Percentiles rank a stretch among this genome's conserved stretches.
These are phyloP conservation scores for Liolophura sinensis DNA, from an alignment of 1,140 invertebrate genomes.

Conservation along the genomic window DNA sequence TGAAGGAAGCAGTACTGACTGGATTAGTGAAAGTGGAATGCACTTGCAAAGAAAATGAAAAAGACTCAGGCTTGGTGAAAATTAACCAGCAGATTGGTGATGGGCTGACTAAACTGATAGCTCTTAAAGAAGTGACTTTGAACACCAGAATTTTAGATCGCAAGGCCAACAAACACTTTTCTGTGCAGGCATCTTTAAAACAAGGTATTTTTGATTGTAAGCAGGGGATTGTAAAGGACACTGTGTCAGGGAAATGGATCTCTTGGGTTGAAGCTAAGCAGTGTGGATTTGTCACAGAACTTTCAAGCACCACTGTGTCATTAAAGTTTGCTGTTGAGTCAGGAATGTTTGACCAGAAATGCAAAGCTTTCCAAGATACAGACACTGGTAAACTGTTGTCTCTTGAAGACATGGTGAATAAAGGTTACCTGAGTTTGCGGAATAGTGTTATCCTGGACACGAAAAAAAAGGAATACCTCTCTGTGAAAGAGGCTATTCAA, in stretches of 20 bases:
- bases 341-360: constrained; percentile 14
- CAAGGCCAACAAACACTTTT: constrained; percentile 23
- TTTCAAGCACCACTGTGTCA: constrained; percentile 3
- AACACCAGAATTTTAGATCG: constrained; percentile 27
- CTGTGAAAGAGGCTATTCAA: constrained; percentile 78
- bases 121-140: constrained; percentile 17
- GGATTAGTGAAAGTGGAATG: too few relatives aligned
- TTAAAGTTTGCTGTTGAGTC: constrained; percentile 18
- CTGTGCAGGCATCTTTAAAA: constrained; percentile 20
- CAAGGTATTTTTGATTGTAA: constrained; percentile 25
- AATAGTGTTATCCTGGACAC: constrained; percentile 62
- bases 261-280: constrained; percentile 40
- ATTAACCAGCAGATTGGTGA: constrained; percentile 25
- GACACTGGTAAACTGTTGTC: constrained; percentile 12
- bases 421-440: constrained; percentile 20
- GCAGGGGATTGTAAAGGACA: constrained; percentile 42
- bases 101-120: constrained; percentile 26
- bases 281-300: constrained; percentile 35
- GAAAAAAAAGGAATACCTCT: constrained; percentile 73
- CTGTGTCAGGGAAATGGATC: constrained; percentile 40
- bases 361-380: constrained; percentile 10
- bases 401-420: constrained; percentile 24
- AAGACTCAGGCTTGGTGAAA: too few relatives aligned
- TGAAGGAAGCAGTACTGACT: constrained; percentile 1
- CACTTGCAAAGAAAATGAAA: too few relatives aligned